Conservation (phyloP, 53 echinoderm and acorn worm species). For the Arbacia lixula region DNA sequence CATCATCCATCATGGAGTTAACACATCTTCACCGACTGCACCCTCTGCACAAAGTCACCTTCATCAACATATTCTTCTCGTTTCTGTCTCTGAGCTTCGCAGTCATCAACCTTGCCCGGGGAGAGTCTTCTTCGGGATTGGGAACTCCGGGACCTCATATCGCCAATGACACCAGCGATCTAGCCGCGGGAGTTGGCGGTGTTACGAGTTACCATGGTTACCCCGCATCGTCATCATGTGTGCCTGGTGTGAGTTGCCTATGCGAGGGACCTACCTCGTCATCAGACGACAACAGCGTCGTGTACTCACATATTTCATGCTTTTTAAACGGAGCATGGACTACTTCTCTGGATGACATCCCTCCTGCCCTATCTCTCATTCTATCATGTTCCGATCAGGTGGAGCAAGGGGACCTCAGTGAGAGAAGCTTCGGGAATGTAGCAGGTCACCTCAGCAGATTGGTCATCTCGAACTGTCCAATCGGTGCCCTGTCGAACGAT, state of each 20-base stretch:
- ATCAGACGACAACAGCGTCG: background rate
- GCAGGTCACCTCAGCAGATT: background rate
- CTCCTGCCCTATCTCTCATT: background rate
- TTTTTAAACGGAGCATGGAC: background rate
- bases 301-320: background rate
- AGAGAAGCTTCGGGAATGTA: background rate
- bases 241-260: background rate
- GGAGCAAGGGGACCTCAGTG: background rate
- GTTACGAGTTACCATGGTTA: no score
- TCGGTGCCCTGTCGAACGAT: background rate
- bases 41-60: no score
- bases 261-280: background rate
- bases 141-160: no score
- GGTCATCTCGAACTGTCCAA: background rate
- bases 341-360: background rate
- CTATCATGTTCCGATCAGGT: background rate
- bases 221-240: background rate
- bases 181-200: no score
- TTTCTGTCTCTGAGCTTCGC: no score
- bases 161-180: no score
- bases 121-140: no score
- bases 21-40: no score
- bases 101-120: no score
- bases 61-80: no score
- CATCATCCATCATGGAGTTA: no score